Evolutionary conservation across 1,140 invertebrate species (phyloP), one percentile per base, ranked within the genome.

Genomic region (Rhagoletis zephyria): DNA sequence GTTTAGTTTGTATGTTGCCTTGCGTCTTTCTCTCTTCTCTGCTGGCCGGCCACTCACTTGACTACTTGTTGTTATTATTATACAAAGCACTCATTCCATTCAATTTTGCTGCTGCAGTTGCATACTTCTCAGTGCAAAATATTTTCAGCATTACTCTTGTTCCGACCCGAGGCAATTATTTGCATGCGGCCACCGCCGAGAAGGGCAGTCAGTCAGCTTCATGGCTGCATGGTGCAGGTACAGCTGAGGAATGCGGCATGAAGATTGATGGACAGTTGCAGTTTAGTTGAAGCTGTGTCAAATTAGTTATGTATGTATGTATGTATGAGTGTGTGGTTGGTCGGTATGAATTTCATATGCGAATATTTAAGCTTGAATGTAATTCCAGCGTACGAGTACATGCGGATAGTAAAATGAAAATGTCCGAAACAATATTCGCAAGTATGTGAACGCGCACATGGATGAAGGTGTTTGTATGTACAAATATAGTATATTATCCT

Each of bases 251-350:
- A 42, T 42, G 10, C 42, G 3, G 10, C 14, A 74, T n/a, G 45
- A 74, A 16, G 45, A 45, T 3, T 48, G 67, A 74, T 45, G 67
- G 67, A 74, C 67, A 74, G 67, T 74, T 74, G 67, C 40, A 70
- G 10, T 70, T 70, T 10, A 74, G 40, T 74, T 74, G 67, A 74
- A n/a, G 67, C 7, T 63, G 67, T 16, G 42, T 74, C 40, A 14
- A 74, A 14, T 45, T 74, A 40, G 16, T 4, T 65, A 65, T 2
- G 51, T 56, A 56, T 56, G 51, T 63, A 16, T 3, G 59, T 61
- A 16, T 9, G 65, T 67, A 9, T 67, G 65, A 3, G 45, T 12
- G 12, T 74, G 67, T 74, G 42, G 14, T 45, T 74, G 12, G 40
- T 74, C 45, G 42, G 67, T 48, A 48, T 48, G 67, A n/a, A 48